Conservation (phyloP, 2,888 invertebrate genomes). For the Acanthosepion pharaonis region DNA sequence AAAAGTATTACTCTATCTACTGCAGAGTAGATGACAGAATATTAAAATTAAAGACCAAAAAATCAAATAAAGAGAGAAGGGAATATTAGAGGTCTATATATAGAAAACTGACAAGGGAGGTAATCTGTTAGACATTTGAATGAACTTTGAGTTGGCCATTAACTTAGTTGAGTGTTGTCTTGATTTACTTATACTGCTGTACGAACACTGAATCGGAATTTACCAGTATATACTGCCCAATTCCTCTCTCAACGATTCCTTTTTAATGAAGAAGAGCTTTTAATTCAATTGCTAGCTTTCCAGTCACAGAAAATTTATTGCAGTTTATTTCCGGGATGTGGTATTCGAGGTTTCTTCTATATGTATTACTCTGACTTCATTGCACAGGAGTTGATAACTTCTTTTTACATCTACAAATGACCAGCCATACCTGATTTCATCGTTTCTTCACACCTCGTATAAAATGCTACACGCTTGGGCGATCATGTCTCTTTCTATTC, state of each 20-base stretch:
- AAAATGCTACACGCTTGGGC: too few relatives aligned
- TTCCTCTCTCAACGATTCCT: neutral
- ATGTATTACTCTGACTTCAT: too few relatives aligned
- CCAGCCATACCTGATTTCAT: too few relatives aligned
- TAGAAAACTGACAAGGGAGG: neutral
- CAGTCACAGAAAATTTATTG: neutral
- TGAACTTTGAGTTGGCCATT: neutral
- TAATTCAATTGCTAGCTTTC: neutral
- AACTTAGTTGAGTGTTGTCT: neutral
- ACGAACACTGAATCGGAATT: neutral
- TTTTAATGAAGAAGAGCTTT: neutral
- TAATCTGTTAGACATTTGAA: neutral
- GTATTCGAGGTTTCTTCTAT: too few relatives aligned
- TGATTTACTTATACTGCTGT: neutral
- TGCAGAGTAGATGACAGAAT: neutral
- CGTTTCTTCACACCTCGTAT: too few relatives aligned
- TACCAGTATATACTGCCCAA: neutral
- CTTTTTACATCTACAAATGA: too few relatives aligned
- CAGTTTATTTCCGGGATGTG: neutral
- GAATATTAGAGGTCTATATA: neutral
- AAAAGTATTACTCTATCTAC: neutral
- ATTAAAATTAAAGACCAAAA: neutral
- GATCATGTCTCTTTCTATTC: too few relatives aligned
- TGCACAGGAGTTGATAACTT: too few relatives aligned
- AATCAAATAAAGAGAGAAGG: neutral